These are phyloP conservation scores for Lordiphosa stackelbergi DNA, from an alignment of 1,140 invertebrate species.

Conservation along the genomic window DNA sequence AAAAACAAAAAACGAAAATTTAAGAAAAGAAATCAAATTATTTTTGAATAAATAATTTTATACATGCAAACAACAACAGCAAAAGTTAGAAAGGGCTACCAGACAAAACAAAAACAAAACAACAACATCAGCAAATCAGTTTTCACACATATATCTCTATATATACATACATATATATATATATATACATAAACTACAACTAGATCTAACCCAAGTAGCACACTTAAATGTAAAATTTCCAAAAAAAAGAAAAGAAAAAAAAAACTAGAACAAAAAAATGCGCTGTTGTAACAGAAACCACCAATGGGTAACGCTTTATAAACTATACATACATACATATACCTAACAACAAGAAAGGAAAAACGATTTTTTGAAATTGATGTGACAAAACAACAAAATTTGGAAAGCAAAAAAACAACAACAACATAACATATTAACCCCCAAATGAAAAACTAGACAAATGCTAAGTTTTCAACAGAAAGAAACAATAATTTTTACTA, in stretches of 20 bases:
- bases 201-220: slow-evolving; percentile 10
- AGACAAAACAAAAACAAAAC: slow-evolving; percentile 2
- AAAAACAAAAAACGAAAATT: slow-evolving; percentile 16
- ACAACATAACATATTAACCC: slow-evolving; percentile 11
- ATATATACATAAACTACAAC: not conserved
- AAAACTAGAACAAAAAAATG: slow-evolving; percentile 16
- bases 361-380: slow-evolving; percentile 23
- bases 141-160: slow-evolving; percentile 10
- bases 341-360: slow-evolving; percentile 12
- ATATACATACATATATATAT: slow-evolving; percentile 6
- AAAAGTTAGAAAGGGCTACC: slow-evolving; percentile 7
- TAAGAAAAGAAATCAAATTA: slow-evolving; percentile 13
- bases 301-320: slow-evolving; percentile 72
- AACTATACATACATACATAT: slow-evolving; percentile 19
- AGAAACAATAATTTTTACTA: slow-evolving; percentile 3
- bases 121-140: slow-evolving; percentile 20
- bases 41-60: slow-evolving; percentile 47
- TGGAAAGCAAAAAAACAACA: slow-evolving; percentile 18
- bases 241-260: too few species aligned
- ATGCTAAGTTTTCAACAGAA: too few species aligned
- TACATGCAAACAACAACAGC: slow-evolving; percentile 9
- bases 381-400: slow-evolving; percentile 24
- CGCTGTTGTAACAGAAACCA: slow-evolving; percentile 72
- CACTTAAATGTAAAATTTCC: slow-evolving; percentile 14
- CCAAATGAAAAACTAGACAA: not conserved